Evolutionary conservation across 2,888 invertebrate genomes (phyloP), one percentile per base, ranked within the genome.

Genomic region (Acrobasis suavella): DNA sequence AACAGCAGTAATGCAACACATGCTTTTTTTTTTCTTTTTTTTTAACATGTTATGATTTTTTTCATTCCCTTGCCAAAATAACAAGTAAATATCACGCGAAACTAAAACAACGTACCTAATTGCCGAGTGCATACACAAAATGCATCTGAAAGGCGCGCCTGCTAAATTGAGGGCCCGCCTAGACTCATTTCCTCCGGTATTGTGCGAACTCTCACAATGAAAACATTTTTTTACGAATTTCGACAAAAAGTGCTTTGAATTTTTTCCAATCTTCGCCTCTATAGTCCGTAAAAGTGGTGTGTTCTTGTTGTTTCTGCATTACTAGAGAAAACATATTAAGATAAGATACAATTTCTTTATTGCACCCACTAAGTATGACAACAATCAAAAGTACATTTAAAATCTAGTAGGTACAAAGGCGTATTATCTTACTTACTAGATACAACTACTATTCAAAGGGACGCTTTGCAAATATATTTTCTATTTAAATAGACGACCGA

Each of bases 171-270:
- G 60, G 51, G 17, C 51, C 38, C 60, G 50, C 50, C 60, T 51
- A 60, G 60, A 60, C 60, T 60, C 60, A 60, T 62, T 62, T 55
- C 84, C 81, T 81, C 78, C 80, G 87, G 89, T 91, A 91, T 87
- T 79, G 88, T 88, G 79, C 86, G 86, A 87, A 88, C 90, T 88
- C 91, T 91, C 91, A 90, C 89, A 86, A 90, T 89, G 86, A 89
- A 89, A 91, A 89, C 86, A 82, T 82, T 89, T 90, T 90, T 90
- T 87, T 90, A 89, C 81, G 87, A 87, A 91, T 89, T 90, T 89
- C 83, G 85, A 86, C 87, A 86, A 90, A 88, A 90, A 90, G 89
- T 91, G 89, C 91, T 91, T 90, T 90, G 91, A 90, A 91, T 92
- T 91, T 60, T 60, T 60, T 60, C 60, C 60, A 60, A 60, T 60